Base-by-base conservation (phyloP, 2,113 vertebrate genomes). In the Tetraodon nigroviridis region DNA sequence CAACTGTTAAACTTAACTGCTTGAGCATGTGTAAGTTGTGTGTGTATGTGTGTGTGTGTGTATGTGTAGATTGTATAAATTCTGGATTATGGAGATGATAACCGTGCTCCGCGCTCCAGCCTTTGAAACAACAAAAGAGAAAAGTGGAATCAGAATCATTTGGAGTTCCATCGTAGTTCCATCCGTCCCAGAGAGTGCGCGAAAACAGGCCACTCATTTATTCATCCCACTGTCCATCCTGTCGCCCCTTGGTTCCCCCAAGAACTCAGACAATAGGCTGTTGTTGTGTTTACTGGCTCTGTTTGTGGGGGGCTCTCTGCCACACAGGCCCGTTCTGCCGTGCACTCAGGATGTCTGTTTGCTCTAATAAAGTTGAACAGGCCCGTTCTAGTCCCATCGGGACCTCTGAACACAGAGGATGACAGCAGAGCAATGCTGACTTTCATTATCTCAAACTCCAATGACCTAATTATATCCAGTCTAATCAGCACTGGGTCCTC, bases 311-410 rank as follows among this genome's bases (percentile, higher is more conserved):
- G 69, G 71, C 32, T 74, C 62, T 83, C 71, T 73, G 32, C 32
- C 32, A 37, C 11, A 37, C 71, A 66, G 62, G 58, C 78, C 65
- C 69, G 51, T 58, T 55, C 59, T 54, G 53, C 49, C 37, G 67
- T 53, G 68, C 69, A 61, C 69, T 75, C 73, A 48, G 69, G 70
- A 68, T 79, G 76, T 71, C 73, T 67, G 73, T 67, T 79, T 58
- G 61, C 62, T 67, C 73, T 69, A 80, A 81, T 86, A 82, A 88
- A 82, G 76, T 82, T 84, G 76, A 83, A 84, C 86, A 77, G 76
- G 77, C 62, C 50, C 18, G 58, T 45, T 71, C 72, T 32, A 32
- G 73, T 81, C 71, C 69, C 80, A 61, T 62, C 57, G 74, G 74
- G 81, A 79, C 63, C 63, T 42, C 15, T 27, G 54, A 84, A 47